Evolutionary conservation across 1,140 invertebrate genomes (phyloP).

Genomic region (Lucilia cuprina): DNA sequence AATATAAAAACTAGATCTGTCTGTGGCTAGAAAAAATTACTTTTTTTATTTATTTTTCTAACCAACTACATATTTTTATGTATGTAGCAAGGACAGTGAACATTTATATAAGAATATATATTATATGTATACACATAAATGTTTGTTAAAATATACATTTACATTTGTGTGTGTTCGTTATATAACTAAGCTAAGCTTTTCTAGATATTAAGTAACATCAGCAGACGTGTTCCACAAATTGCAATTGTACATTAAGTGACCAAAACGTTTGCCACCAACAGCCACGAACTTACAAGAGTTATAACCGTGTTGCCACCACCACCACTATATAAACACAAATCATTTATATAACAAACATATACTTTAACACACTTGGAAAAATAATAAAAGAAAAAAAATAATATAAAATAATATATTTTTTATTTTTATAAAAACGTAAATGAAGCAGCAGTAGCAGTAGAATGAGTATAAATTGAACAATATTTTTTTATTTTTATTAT

Average conservation of each 20-base stretch:
- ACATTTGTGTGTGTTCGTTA: not conserved
- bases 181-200: not conserved
- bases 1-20: too few relatives aligned
- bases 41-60: too few relatives aligned
- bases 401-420: not conserved
- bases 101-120: too few relatives aligned
- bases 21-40: too few relatives aligned
- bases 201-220: slow-evolving; percentile 24
- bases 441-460: not conserved
- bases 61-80: too few relatives aligned
- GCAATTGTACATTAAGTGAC: slow-evolving; percentile 29
- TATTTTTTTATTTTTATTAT: slow-evolving; percentile 17
- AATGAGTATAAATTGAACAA: slow-evolving; percentile 9
- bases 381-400: not conserved
- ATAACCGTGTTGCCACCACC: not conserved
- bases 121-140: too few relatives aligned
- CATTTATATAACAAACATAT: not conserved
- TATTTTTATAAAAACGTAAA: not conserved
- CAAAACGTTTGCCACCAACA: not conserved
- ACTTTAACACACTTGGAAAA: not conserved
- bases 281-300: not conserved
- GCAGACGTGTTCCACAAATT: slow-evolving; percentile 30
- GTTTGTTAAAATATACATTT: too few relatives aligned
- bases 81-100: too few relatives aligned
- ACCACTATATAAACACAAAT: not conserved